phyloP scores from a whole-genome alignment of 92 coral and sea anemone genomes.

The Epizoanthus stellaris region DNA sequence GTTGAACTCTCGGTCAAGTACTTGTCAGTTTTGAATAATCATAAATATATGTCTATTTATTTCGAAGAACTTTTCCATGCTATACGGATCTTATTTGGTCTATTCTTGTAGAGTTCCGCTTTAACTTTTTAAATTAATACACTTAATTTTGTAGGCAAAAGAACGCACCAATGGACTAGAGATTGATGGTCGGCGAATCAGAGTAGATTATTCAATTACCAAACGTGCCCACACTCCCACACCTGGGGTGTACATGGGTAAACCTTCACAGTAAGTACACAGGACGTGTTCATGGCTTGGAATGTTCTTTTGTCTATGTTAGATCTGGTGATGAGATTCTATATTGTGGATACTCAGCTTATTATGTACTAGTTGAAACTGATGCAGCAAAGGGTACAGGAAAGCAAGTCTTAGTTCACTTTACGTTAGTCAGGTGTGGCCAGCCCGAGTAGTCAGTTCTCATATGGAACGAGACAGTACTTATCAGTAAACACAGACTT shows the following conservation, averaged over 20 bases:
- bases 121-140: not conserved
- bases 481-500: too few species aligned
- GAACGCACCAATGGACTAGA: conserved; percentile 90
- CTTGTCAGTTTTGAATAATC: too few species aligned
- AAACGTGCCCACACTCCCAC: conserved; percentile 99
- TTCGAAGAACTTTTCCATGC: too few species aligned
- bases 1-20: too few species aligned
- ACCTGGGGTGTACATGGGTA: conserved; percentile 98
- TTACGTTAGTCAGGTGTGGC: too few species aligned
- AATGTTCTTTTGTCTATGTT: too few species aligned
- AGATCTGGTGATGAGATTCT: too few species aligned
- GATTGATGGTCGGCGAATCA: conserved; percentile 93
- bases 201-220: conserved; percentile 96
- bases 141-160: conserved; percentile 70
- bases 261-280: conserved; percentile 91
- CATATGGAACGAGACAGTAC: too few species aligned
- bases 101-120: not conserved
- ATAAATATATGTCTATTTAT: too few species aligned
- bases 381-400: not conserved
- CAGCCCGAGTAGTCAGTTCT: too few species aligned
- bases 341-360: too few species aligned
- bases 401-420: not conserved
- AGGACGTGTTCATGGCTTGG: not conserved
- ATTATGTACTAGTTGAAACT: not conserved
- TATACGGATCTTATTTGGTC: too few species aligned